Conservation (phyloP, 1,140 invertebrate genomes). For the Euwallacea similis region DNA sequence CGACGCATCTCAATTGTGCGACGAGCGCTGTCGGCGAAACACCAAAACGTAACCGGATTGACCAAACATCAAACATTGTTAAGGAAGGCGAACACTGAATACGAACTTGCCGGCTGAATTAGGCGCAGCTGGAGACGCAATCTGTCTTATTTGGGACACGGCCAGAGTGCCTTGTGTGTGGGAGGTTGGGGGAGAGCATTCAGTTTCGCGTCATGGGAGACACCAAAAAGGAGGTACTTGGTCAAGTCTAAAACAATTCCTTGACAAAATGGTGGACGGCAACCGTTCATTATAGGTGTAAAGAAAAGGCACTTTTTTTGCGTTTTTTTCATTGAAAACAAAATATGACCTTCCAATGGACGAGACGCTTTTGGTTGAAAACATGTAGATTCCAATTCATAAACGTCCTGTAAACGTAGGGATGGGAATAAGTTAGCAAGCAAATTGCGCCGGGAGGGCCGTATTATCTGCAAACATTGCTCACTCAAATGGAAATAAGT, state of each 20-base stretch:
- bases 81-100: constrained; percentile 43
- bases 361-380: background rate
- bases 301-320: background rate
- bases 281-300: no score
- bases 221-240: no score
- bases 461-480: constrained; percentile 20
- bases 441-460: background rate
- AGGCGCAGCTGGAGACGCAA: constrained; percentile 2
- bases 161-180: background rate
- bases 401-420: constrained; percentile 1
- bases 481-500: constrained; percentile 28
- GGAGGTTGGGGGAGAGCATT: no score
- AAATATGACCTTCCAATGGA: background rate
- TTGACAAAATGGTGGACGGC: background rate
- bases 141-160: constrained; percentile 10
- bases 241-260: constrained; percentile 4
- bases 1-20: constrained; percentile 23
- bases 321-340: background rate
- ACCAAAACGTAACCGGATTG: constrained; percentile 47
- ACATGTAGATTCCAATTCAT: background rate
- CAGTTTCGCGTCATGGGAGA: no score
- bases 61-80: constrained; percentile 48
- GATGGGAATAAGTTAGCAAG: constrained; percentile 13
- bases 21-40: constrained; percentile 34
- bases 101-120: constrained; percentile 12